A percentile compares a stretch with the other conserved stretches of the same genome.
phyloP scores from a whole-genome alignment of 2,113 vertebrate genomes.

The Peromyscus polionotus region DNA sequence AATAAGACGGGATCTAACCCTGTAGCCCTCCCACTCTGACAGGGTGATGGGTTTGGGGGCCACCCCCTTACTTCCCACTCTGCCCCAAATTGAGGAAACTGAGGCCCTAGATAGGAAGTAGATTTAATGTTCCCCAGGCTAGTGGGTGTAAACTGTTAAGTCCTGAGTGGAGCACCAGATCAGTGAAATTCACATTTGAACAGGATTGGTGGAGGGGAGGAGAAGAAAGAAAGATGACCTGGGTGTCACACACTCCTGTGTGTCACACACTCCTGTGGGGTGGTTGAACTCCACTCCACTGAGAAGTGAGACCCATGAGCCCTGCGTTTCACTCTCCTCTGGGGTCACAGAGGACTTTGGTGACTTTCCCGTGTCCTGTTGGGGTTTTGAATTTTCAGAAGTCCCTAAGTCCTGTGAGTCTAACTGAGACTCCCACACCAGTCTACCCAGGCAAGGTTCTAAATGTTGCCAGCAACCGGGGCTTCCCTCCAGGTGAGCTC shows the following conservation, averaged over 20 bases:
- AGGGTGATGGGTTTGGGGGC: background rate
- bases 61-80: background rate
- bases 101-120: background rate
- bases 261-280: background rate
- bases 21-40: too few relatives aligned
- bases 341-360: background rate
- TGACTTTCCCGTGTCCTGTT: background rate
- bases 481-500: conserved; percentile 6
- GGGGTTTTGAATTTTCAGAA: conserved; percentile 50
- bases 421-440: background rate
- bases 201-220: background rate
- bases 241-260: background rate
- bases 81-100: background rate
- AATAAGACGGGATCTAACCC: background rate
- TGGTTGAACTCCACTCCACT: background rate
- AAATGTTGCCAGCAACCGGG: background rate
- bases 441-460: background rate
- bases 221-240: background rate
- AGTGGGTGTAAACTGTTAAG: background rate
- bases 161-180: background rate
- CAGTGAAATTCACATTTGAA: background rate
- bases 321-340: background rate
- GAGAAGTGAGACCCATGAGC: background rate
- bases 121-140: background rate
- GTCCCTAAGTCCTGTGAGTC: background rate